These are phyloP conservation scores for Urocyon cinereoargenteus DNA, from an alignment of 2,797 vertebrate species.

Conservation along the genomic window DNA sequence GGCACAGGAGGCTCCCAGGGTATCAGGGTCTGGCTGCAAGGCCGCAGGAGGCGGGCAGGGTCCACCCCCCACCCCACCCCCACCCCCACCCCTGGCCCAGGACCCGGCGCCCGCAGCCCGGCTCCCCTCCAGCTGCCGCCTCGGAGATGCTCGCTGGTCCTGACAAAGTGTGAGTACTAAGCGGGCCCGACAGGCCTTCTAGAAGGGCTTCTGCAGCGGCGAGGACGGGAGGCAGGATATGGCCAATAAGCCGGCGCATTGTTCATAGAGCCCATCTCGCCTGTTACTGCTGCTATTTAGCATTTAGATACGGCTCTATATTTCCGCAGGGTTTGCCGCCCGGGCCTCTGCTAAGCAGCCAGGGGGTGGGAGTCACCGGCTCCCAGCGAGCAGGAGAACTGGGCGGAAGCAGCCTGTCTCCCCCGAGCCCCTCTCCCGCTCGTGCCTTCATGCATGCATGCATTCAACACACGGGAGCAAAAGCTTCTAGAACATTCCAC, in stretches of 20 bases:
- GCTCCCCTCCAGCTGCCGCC: too few relatives aligned
- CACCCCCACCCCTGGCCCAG: rapidly evolving
- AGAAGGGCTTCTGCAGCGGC: rapidly evolving
- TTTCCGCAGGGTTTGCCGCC: not conserved
- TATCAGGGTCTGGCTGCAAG: not conserved
- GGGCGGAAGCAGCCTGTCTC: not conserved
- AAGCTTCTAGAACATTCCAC: not conserved
- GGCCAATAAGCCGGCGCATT: not conserved
- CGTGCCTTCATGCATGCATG: not conserved
- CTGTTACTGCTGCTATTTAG: slow-evolving; percentile 44
- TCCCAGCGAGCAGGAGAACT: not conserved
- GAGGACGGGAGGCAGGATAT: not conserved
- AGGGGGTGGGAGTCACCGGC: not conserved
- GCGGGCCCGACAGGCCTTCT: not conserved
- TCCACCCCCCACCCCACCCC: too few relatives aligned
- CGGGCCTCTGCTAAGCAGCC: not conserved
- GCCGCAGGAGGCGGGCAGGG: not conserved
- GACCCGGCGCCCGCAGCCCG: rapidly evolving
- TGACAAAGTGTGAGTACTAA: not conserved
- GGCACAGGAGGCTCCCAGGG: not conserved
- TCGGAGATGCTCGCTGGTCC: rapidly evolving
- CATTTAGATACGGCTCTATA: slow-evolving; percentile 58
- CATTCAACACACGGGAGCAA: not conserved
- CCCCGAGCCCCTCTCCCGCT: not conserved
- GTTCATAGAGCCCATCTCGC: slow-evolving; percentile 8